phyloP scores from a whole-genome alignment of 2,113 vertebrate species.

The Galemys pyrenaicus region DNA sequence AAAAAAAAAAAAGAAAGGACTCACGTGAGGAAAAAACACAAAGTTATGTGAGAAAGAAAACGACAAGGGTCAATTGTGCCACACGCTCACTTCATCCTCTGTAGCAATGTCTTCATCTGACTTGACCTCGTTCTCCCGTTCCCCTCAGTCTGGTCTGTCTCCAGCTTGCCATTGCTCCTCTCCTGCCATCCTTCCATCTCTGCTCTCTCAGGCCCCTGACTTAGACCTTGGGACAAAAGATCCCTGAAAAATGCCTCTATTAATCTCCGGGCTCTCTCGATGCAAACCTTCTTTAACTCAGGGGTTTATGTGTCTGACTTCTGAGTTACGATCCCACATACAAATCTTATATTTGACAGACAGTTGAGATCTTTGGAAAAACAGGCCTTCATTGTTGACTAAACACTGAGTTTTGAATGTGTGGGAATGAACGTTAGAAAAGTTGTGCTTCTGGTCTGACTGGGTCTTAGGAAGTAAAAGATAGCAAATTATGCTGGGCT shows the following conservation, averaged over 20 bases:
- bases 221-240: not conserved
- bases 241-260: not conserved
- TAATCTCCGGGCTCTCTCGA: not conserved
- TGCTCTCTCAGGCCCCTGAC: not conserved
- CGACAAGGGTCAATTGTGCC: not conserved
- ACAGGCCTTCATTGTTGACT: constrained; percentile 16
- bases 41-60: not conserved
- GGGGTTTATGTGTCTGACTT: not conserved
- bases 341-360: constrained; percentile 3
- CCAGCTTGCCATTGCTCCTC: not conserved
- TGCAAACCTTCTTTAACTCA: not conserved
- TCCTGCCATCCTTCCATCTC: not conserved
- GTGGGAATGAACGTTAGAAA: constrained; percentile 36
- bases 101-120: not conserved
- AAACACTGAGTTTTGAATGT: constrained; percentile 6
- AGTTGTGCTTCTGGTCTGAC: constrained; percentile 41
- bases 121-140: not conserved
- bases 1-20: no score
- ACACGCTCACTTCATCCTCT: no score
- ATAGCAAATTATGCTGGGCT: not conserved
- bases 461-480: constrained; percentile 50
- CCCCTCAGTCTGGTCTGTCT: not conserved
- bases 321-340: not conserved
- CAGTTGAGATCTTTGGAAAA: constrained; percentile 3
- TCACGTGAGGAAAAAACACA: not conserved